phyloP scores from a whole-genome alignment of 2,797 vertebrate genomes.

The Crocidura indochinensis region DNA sequence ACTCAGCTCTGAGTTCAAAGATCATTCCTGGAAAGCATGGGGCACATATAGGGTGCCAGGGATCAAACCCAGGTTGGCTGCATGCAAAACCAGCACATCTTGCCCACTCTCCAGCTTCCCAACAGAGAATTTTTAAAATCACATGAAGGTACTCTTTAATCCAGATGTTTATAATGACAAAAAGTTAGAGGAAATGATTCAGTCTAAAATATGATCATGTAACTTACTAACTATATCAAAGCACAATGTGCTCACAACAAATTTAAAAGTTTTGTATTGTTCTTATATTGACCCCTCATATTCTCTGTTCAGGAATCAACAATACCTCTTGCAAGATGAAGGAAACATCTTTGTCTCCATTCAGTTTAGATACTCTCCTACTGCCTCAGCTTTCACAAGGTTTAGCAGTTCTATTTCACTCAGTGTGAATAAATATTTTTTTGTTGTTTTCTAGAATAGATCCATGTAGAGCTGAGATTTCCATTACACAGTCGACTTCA shows the following conservation, averaged over 20 bases:
- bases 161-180: constrained; percentile 34
- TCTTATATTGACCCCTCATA: background rate
- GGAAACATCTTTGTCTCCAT: background rate
- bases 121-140: background rate
- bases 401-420: constrained; percentile 19
- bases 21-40: no score
- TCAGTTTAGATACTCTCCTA: background rate
- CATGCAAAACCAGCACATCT: background rate
- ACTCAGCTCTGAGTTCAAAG: no score
- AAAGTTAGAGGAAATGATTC: constrained; percentile 2
- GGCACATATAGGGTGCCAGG: background rate
- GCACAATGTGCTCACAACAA: background rate
- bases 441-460: constrained; percentile 16
- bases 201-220: background rate
- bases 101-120: no score
- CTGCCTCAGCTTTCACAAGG: constrained; percentile 14
- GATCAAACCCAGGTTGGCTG: background rate
- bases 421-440: background rate
- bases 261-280: background rate
- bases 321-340: background rate
- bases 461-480: background rate
- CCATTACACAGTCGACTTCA: background rate
- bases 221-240: background rate
- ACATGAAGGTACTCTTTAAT: background rate
- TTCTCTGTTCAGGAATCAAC: background rate